Conservation (phyloP, 2,113 vertebrate genomes). For the human (Homo sapiens) region GRCh38 chr3:52940001-52940500, state of each 20-base stretch:
- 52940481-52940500: background rate
- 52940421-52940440: background rate
- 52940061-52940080: background rate
- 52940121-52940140: background rate
- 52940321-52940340: background rate
- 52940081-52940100: background rate
- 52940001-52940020: background rate
- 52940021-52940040: background rate
- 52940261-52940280: conserved; percentile 20
- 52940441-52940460: background rate
- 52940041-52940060: background rate
- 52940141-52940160: background rate
- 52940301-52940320: background rate
- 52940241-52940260: background rate
- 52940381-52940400: background rate
- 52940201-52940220: background rate
- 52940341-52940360: background rate
- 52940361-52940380: background rate
- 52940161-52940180: background rate
- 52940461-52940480: conserved; percentile 11
- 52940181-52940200: background rate
- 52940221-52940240: background rate
- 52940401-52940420: background rate
- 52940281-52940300: background rate
- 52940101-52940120: background rate